Percentiles rank a stretch among this genome's conserved stretches.
phyloP scores from a whole-genome alignment of 53 echinoderm and acorn worm genomes.

The Stichopus horrens region DNA sequence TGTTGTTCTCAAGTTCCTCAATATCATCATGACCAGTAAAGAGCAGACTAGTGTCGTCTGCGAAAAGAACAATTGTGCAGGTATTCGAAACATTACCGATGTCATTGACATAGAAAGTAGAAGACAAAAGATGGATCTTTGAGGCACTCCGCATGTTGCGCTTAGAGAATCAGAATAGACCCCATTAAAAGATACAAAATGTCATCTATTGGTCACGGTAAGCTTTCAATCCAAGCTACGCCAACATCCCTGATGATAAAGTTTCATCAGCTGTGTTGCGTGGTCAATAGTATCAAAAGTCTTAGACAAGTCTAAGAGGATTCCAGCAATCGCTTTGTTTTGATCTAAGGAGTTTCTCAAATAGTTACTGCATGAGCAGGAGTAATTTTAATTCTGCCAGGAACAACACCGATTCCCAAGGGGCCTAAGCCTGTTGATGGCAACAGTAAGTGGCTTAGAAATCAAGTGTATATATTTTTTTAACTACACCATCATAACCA shows the following conservation, averaged over 20 bases:
- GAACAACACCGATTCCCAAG: background rate
- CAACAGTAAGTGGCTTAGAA: background rate
- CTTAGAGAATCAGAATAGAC: background rate
- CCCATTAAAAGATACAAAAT: background rate
- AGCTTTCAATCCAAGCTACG: background rate
- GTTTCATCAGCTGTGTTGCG: background rate
- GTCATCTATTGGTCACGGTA: background rate
- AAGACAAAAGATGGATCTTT: background rate
- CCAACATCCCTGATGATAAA: background rate
- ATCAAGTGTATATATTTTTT: background rate
- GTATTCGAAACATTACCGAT: background rate
- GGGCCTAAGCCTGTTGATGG: background rate
- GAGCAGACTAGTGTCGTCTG: background rate
- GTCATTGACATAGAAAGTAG: background rate
- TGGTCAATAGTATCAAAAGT: conserved; percentile 6
- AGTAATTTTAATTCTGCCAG: background rate
- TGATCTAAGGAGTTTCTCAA: background rate
- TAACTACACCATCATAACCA: background rate
- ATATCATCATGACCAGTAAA: background rate
- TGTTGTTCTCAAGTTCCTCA: background rate
- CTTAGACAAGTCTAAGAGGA: conserved; percentile 1
- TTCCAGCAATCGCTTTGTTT: background rate
- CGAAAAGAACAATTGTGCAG: background rate
- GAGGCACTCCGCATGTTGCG: background rate
- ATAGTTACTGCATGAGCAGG: background rate